A percentile compares a stretch with the other conserved stretches of the same genome.
Evolutionary conservation across 2,888 invertebrate genomes (phyloP).

Genomic region (Hermodice carunculata): DNA sequence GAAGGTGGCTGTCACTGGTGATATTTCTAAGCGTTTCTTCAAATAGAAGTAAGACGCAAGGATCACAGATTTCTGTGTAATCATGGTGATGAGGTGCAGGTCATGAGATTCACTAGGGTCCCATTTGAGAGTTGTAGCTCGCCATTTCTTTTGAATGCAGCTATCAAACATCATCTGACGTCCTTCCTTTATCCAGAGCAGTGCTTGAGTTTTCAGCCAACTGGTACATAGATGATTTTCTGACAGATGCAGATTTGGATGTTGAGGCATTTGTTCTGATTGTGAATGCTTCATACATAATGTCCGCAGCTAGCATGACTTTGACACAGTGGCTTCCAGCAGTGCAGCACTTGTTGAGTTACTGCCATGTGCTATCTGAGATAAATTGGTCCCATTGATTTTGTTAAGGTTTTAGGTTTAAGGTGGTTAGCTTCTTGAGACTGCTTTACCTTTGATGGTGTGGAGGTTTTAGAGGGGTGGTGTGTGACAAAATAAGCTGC

Average conservation of each 20-base stretch:
- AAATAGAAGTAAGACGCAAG: neutral
- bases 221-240: slow-evolving; percentile 44
- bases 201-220: slow-evolving; percentile 26
- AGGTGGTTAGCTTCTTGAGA: slow-evolving; percentile 25
- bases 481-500: slow-evolving; percentile 27
- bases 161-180: slow-evolving; percentile 17
- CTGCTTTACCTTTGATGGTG: slow-evolving; percentile 22
- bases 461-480: neutral
- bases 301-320: slow-evolving; percentile 32
- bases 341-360: neutral
- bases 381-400: neutral
- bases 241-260: slow-evolving; percentile 26
- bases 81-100: neutral
- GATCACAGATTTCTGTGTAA: neutral
- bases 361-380: neutral
- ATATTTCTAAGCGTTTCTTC: neutral
- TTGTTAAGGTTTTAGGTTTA: slow-evolving; percentile 21
- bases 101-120: neutral
- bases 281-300: slow-evolving; percentile 10
- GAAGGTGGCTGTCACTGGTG: neutral
- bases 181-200: slow-evolving; percentile 2
- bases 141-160: slow-evolving; percentile 24
- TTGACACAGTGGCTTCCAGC: slow-evolving; percentile 42
- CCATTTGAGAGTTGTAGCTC: neutral
- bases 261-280: slow-evolving; percentile 21